Evolutionary conservation across 2,888 invertebrate species (phyloP), one percentile per base, ranked within the genome.

Genomic region (Pachymerium ferrugineum): DNA sequence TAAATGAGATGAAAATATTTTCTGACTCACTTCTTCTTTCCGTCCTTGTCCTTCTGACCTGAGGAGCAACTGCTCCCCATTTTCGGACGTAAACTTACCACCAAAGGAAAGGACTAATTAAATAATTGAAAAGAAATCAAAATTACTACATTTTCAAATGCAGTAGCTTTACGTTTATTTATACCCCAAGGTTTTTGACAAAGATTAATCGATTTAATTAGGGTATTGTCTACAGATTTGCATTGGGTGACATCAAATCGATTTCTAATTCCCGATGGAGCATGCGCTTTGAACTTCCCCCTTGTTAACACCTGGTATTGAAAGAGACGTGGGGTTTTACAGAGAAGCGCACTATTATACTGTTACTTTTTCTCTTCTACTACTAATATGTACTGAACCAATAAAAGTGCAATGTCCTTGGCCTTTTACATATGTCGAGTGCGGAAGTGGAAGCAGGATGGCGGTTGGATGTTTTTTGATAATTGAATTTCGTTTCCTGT

Each of bases 41-140:
- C 73, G 42, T 75, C 72, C 38, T 74, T 75, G 31, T 72, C 62
- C 54, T 75, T 75, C 42, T 76, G 72, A 35, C 74, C 75, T 25
- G 75, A 75, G n/a, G 75, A 75, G 67, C 75, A 75, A 42, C 75
- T 75, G 70, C 75, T 75, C 42, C 75, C 75, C 75, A 75, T 75
- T 30, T 33, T 71, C 16, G 71, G 35, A 28, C 71, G 35, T 28
- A 28, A 28, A 10, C 62, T 62, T 28, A 62, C 62, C 62, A 28
- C 62, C 62, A 62, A 28, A 14, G 62, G 62, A 25, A 62, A 62
- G 62, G 62, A 25, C 62, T n/a, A n/a, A n/a, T n/a, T n/a, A n/a
- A n/a, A n/a, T n/a, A n/a, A n/a, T n/a, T n/a, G n/a, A n/a, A n/a
- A n/a, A n/a, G n/a, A n/a, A n/a, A n/a, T n/a, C n/a, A n/a, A n/a